Percentiles rank a stretch among this genome's conserved stretches.
Conservation (phyloP, 2,113 vertebrate genomes). For the Dicaeum eximium region DNA sequence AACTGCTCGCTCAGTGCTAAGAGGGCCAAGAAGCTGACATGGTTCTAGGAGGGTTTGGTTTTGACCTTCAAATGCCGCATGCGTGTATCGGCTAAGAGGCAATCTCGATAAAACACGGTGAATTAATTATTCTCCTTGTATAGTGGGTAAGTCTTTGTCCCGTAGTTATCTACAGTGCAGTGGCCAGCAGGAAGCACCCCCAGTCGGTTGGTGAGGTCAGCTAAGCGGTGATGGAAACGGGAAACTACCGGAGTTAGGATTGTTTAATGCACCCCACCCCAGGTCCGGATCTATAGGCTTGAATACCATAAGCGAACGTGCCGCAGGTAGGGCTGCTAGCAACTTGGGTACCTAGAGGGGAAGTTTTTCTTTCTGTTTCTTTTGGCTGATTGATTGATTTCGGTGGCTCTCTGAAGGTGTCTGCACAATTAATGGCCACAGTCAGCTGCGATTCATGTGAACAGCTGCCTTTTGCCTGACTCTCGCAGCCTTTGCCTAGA, state of each 20-base stretch:
- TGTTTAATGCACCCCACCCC: conserved; percentile 58
- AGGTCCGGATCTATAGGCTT: conserved; percentile 53
- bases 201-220: conserved; percentile 60
- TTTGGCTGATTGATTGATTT: too few species aligned
- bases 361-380: neutral
- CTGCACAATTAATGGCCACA: neutral
- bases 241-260: conserved; percentile 54
- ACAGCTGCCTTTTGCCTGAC: conserved; percentile 29
- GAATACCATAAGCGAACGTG: conserved; percentile 25
- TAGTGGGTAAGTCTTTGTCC: conserved; percentile 46
- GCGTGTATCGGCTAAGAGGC: conserved; percentile 68
- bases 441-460: neutral
- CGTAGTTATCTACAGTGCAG: conserved; percentile 73
- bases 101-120: conserved; percentile 64
- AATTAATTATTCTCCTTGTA: conserved; percentile 38
- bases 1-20: conserved; percentile 72
- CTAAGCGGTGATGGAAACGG: conserved; percentile 69
- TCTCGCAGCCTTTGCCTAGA: conserved; percentile 20
- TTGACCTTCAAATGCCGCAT: conserved; percentile 71
- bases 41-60: conserved; percentile 52
- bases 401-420: conserved; percentile 20
- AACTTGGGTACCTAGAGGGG: conserved; percentile 36
- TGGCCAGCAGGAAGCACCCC: conserved; percentile 64
- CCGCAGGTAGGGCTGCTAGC: conserved; percentile 65
- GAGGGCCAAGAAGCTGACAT: conserved; percentile 61